These are phyloP conservation scores for Kryptopterus vitreolus DNA, from an alignment of 2,797 vertebrate species.

Conservation along the genomic window DNA sequence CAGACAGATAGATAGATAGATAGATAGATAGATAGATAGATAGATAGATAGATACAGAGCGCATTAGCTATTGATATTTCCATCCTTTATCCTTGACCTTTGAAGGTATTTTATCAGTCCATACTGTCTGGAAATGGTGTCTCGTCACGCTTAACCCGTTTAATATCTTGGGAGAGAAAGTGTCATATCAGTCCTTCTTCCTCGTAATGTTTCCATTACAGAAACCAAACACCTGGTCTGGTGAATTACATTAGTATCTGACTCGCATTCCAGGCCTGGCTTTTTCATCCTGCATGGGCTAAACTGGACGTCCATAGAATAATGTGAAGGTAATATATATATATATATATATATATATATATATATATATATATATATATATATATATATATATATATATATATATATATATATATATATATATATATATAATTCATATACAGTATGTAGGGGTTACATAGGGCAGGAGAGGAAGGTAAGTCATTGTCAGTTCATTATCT, in stretches of 20 bases:
- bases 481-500: constrained; percentile 57
- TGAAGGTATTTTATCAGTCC: constrained; percentile 70
- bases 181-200: constrained; percentile 24
- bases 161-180: constrained; percentile 44
- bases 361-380: too few relatives aligned
- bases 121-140: constrained; percentile 55
- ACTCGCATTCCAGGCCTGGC: constrained; percentile 37
- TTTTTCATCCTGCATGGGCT: constrained; percentile 29
- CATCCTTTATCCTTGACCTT: constrained; percentile 73
- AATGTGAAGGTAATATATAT: too few relatives aligned
- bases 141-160: constrained; percentile 61
- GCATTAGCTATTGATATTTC: constrained; percentile 68
- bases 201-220: constrained; percentile 41
- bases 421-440: too few relatives aligned
- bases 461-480: constrained; percentile 41
- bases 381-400: too few relatives aligned
- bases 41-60: constrained; percentile 57
- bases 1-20: background rate
- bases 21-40: constrained; percentile 46
- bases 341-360: too few relatives aligned
- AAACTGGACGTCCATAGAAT: constrained; percentile 27
- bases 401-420: too few relatives aligned
- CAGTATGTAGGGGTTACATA: constrained; percentile 48
- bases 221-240: constrained; percentile 25
- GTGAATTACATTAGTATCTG: constrained; percentile 49